phyloP scores from a whole-genome alignment of 2,888 invertebrate species.

The Cephus sareptanus region DNA sequence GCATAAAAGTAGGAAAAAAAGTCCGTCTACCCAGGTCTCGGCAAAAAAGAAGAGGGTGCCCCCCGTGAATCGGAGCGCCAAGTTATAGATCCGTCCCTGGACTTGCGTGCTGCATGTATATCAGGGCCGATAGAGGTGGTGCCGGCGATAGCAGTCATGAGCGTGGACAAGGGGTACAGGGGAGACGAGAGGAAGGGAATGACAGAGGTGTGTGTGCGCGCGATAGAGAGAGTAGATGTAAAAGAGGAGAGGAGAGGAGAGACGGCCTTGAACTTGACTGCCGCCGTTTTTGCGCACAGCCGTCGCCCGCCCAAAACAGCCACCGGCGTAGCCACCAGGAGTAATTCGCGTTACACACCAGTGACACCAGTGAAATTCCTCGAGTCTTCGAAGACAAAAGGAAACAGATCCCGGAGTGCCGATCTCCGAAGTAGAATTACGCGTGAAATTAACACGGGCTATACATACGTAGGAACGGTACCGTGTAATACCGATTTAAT shows the following conservation, averaged over 20 bases:
- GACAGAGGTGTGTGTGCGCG: slow-evolving; percentile 1
- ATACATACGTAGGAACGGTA: background rate
- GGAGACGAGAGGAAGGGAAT: background rate
- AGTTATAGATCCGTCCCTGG: slow-evolving; percentile 1
- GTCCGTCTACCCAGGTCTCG: background rate
- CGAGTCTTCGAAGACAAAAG: background rate
- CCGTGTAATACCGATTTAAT: background rate
- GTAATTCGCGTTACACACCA: background rate
- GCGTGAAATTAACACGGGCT: background rate
- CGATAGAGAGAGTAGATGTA: slow-evolving; percentile 20
- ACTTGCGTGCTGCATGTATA: slow-evolving; percentile 10
- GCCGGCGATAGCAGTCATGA: slow-evolving; percentile 5
- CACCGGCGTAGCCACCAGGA: slow-evolving; percentile 43
- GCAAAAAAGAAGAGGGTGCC: background rate
- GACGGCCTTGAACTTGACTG: slow-evolving; percentile 62
- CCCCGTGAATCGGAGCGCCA: background rate
- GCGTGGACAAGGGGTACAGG: background rate
- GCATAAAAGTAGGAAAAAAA: background rate
- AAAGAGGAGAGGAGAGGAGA: slow-evolving; percentile 16
- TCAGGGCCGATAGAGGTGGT: slow-evolving; percentile 28
- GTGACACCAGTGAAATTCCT: background rate
- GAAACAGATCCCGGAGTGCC: background rate
- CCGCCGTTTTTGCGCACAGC: slow-evolving; percentile 53
- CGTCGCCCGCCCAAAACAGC: slow-evolving; percentile 51
- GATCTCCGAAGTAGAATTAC: background rate